phyloP scores from a whole-genome alignment of 2,113 vertebrate species.

The Shinisaurus crocodilurus region DNA sequence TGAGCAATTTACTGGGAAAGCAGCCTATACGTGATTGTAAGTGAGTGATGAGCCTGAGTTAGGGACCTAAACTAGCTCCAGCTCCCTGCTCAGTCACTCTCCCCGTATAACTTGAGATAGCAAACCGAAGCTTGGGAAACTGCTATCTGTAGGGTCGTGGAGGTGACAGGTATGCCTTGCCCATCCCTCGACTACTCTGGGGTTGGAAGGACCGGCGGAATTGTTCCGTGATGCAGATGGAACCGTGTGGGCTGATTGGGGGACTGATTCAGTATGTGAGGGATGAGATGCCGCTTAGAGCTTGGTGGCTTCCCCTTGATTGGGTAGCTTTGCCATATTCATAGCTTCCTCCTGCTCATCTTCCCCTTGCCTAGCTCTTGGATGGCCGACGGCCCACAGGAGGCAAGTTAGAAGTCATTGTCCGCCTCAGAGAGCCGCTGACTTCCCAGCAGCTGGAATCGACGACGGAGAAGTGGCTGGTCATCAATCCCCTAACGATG shows the following conservation, averaged over 20 bases:
- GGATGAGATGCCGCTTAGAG: background rate
- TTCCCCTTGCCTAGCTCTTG: conserved; percentile 64
- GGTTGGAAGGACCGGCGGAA: background rate
- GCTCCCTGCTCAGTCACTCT: background rate
- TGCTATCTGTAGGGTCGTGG: too few relatives aligned
- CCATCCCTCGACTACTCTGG: background rate
- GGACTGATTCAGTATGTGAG: background rate
- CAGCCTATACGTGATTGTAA: background rate
- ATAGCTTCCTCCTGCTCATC: background rate
- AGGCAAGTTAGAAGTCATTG: conserved; percentile 87
- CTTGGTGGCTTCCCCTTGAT: background rate
- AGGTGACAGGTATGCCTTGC: background rate
- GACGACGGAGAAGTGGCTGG: conserved; percentile 88
- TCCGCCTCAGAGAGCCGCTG: conserved; percentile 87
- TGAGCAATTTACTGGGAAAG: background rate
- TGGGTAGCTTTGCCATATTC: background rate
- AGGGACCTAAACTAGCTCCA: background rate
- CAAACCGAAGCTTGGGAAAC: background rate
- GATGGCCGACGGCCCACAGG: conserved; percentile 90
- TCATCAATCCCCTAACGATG: conserved; percentile 77
- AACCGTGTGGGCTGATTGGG: background rate
- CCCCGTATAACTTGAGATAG: background rate
- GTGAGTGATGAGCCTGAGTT: too few relatives aligned
- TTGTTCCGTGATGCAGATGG: background rate
- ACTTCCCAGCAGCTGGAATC: conserved; percentile 84